Base-by-base conservation (phyloP, 2,888 invertebrate species). In the Drosophila histrio region DNA sequence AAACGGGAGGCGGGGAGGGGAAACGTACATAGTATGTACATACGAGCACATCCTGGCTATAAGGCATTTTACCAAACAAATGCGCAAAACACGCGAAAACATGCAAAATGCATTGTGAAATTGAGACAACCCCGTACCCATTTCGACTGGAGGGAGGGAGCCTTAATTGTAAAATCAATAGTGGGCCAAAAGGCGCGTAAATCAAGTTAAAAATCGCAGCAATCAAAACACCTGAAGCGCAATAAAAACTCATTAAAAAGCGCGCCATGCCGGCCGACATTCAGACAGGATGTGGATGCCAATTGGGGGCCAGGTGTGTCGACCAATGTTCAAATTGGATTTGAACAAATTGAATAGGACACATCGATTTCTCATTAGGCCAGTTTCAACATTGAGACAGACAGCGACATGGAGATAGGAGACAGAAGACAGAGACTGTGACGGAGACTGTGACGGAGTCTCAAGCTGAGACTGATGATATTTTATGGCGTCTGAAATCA, bases 141-240 rank as follows among this genome's bases (percentile, higher is more conserved):
- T 1, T 28, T 11, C 24, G 13, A n/a, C 13, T 8, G 49, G 6
- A 17, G 9, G 2, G 26, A 9, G n/a, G 32, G 15, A 7, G 24
- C 72, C 72, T 80, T 88, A 89, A 88, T 88, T 88, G 89, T 72
- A 88, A 88, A 88, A 88, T 88, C 88, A 83, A 89, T 88, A 88
- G 62, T 62, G 58, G 69, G 63, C 69, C 41, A 30, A 62, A 64
- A 66, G 59, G 66, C 88, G 72, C 74, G 86, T 87, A 86, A 84
- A 88, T 84, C 83, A 84, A 88, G 88, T 87, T 85, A 79, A 86
- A 86, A 83, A 87, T 82, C 86, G 83, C 79, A 75, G 86, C 83
- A 87, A 84, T 84, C 83, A 84, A 79, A 82, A 72, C 83, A 84
- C 77, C 86, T 82, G 79, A 87, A 79, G 72, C 86, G 83, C 83